Evolutionary conservation across 2,797 vertebrate species (phyloP), one percentile per base, ranked within the genome.

Genomic region (Mareca penelope): DNA sequence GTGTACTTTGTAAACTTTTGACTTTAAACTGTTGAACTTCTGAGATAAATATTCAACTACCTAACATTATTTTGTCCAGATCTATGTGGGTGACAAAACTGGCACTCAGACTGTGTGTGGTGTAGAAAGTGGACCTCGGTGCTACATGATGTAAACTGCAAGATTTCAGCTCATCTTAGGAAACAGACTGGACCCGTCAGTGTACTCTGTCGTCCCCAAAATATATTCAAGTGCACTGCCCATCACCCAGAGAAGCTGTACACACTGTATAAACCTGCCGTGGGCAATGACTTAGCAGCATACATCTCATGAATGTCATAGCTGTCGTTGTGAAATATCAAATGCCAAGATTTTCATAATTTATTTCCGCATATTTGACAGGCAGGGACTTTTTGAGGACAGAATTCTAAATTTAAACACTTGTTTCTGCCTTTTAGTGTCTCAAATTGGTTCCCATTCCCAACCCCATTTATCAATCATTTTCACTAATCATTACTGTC

Each of bases 281-380:
- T 22, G 65, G 91, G 94, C 91, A 82, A 71, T 5, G 90, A 4
- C 63, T 94, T 56, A 70, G 75, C 91, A 64, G 16, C 80, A 79
- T 35, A 46, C 67, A 44, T 77, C 90, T 84, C 75, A 24, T 4
- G 78, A 93, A 91, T 88, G 90, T 91, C 93, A 81, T 35, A 52
- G 71, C 86, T 89, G 92, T 70, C 75, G 2, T n/a, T 70, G 53
- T 29, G 24, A 92, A 96, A 96, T 83, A 88, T 18, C 95, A 94
- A 61, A 87, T 57, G 71, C 81, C 78, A 93, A 35, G 35, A 2
- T 55, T 57, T 84, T 31, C 53, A 16, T 93, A 6, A 80, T 94
- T 94, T 88, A 89, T 91, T 94, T 89, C 77, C 1, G 0, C 53
- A 9, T 15, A 1, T 55, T 75, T 77, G 87, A 91, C 95, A 94